These are phyloP conservation scores for Drosophila pruinosa DNA, from an alignment of 1,140 invertebrate species.

Conservation along the genomic window DNA sequence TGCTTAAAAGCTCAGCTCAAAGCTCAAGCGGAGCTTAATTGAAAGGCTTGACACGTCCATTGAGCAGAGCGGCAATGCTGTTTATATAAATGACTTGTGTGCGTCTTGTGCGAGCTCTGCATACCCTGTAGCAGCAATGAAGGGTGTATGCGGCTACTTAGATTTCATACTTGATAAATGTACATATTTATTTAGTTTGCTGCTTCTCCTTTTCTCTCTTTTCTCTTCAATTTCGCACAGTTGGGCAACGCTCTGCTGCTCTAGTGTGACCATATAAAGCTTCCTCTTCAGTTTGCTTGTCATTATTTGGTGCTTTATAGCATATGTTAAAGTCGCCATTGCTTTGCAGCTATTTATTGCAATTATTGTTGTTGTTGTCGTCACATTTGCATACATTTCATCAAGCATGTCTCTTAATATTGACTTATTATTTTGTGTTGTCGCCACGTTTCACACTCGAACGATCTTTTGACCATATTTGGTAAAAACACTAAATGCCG, in stretches of 20 bases:
- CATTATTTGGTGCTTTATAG: neutral
- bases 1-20: constrained; percentile 19
- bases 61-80: neutral
- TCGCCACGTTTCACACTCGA: constrained; percentile 40
- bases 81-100: constrained; percentile 29
- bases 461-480: constrained; percentile 54
- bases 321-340: neutral
- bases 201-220: no score
- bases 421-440: constrained; percentile 53
- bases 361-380: constrained; percentile 13
- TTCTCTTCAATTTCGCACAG: no score
- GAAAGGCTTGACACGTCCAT: constrained; percentile 61
- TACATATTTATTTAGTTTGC: no score
- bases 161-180: no score
- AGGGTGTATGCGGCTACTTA: no score
- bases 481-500: constrained; percentile 30
- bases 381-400: constrained; percentile 36
- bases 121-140: constrained; percentile 1
- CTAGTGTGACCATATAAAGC: neutral
- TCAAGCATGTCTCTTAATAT: constrained; percentile 37
- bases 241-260: no score
- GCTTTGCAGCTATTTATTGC: neutral
- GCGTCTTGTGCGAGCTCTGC: constrained; percentile 5
- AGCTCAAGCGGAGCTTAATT: constrained; percentile 36
- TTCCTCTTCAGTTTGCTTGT: neutral